These are phyloP conservation scores for Arnoldichthys spilopterus DNA, from an alignment of 2,797 vertebrate species.

Conservation along the genomic window DNA sequence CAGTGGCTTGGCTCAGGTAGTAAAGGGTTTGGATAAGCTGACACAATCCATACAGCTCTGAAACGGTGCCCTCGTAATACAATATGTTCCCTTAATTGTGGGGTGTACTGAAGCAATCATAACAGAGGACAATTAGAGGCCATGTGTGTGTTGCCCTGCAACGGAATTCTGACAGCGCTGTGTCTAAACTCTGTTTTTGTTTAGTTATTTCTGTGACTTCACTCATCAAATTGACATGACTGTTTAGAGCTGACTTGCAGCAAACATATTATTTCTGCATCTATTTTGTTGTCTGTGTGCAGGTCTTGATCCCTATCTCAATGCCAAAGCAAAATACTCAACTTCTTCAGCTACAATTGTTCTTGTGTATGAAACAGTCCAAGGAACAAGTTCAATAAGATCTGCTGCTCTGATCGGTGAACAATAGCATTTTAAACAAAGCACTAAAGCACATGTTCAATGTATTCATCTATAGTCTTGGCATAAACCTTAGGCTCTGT, in stretches of 20 bases:
- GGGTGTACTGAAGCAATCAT: slow-evolving; percentile 41
- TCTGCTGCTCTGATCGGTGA: too few species aligned
- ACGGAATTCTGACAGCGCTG: not conserved
- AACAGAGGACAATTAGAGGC: slow-evolving; percentile 35
- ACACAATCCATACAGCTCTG: slow-evolving; percentile 30
- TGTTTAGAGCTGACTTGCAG: not conserved
- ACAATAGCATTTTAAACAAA: not conserved
- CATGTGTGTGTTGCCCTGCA: slow-evolving; percentile 27
- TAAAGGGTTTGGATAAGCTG: slow-evolving; percentile 49
- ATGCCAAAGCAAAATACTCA: not conserved
- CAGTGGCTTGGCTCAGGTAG: slow-evolving; percentile 46
- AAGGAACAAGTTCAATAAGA: too few species aligned
- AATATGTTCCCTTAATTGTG: slow-evolving; percentile 50
- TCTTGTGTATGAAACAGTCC: too few species aligned
- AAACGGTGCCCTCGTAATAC: slow-evolving; percentile 29
- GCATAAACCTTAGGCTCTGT: too few species aligned
- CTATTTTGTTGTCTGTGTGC: not conserved
- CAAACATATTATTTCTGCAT: not conserved
- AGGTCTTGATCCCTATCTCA: not conserved
- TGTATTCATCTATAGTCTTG: too few species aligned
- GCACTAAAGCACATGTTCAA: too few species aligned
- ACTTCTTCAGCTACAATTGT: too few species aligned
- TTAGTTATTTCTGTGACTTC: not conserved
- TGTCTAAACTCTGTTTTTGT: not conserved
- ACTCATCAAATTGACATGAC: not conserved